Conservation (phyloP, 1,140 invertebrate species). For the Zaprionus nigranus region DNA sequence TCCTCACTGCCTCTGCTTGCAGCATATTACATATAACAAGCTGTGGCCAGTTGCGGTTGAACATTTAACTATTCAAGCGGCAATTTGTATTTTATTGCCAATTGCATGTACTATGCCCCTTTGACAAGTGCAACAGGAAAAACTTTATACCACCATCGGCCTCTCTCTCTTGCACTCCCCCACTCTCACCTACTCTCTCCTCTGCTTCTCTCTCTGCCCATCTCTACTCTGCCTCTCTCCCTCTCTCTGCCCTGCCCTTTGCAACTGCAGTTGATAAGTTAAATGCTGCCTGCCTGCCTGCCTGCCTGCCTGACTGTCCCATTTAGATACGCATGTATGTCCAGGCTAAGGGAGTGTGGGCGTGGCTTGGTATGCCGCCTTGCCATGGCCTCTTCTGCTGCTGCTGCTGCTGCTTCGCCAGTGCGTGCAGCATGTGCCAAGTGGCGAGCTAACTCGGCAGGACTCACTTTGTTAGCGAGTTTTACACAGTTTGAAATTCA, state of each 20-base stretch:
- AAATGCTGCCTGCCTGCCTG: constrained; percentile 56
- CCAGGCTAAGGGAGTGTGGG: neutral
- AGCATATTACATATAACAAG: constrained; percentile 16
- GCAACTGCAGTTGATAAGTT: constrained; percentile 67
- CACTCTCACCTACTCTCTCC: neutral
- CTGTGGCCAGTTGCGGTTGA: constrained; percentile 27
- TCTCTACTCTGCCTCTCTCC: neutral
- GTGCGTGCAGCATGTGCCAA: constrained; percentile 51
- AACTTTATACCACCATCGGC: neutral
- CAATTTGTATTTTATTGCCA: constrained; percentile 82
- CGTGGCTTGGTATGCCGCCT: neutral
- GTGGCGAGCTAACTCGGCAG: constrained; percentile 54
- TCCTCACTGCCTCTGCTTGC: neutral
- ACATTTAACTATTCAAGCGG: constrained; percentile 80
- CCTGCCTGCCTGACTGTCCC: constrained; percentile 25
- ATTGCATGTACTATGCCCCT: constrained; percentile 50
- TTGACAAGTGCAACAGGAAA: constrained; percentile 19
- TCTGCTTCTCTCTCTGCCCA: neutral
- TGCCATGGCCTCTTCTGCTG: neutral
- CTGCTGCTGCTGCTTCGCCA: constrained; percentile 16
- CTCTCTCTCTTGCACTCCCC: constrained; percentile 5
- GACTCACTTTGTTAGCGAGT: constrained; percentile 76
- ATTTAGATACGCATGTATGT: constrained; percentile 29
- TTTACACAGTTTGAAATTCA: constrained; percentile 80
- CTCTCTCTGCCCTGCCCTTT: neutral